Conservation (phyloP, 2,113 vertebrate genomes). For the Orycteropus afer region DNA sequence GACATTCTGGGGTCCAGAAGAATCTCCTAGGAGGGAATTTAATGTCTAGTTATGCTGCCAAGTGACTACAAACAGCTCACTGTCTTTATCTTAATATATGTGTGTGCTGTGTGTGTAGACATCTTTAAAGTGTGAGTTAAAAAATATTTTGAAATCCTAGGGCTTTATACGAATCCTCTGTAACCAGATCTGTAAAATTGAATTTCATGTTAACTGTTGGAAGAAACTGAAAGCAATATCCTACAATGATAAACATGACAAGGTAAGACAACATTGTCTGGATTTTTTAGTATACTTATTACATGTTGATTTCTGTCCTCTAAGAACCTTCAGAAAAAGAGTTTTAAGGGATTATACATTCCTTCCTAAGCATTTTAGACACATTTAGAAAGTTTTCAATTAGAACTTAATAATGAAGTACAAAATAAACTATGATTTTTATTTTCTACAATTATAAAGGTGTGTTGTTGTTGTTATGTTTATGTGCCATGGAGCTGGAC, state of each 20-base stretch:
- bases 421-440: constrained; percentile 16
- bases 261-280: constrained; percentile 86
- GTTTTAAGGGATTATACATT: constrained; percentile 23
- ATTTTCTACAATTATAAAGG: not conserved
- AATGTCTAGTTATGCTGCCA: not conserved
- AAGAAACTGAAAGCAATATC: constrained; percentile 90
- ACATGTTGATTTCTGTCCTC: not conserved
- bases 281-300: not conserved
- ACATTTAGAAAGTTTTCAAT: constrained; percentile 34
- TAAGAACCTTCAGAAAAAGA: not conserved
- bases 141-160: constrained; percentile 81
- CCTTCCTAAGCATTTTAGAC: not conserved
- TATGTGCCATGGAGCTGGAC: no score
- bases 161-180: constrained; percentile 94
- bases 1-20: not conserved
- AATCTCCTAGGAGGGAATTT: not conserved
- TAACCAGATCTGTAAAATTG: constrained; percentile 92
- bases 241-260: constrained; percentile 94
- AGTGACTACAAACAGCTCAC: not conserved
- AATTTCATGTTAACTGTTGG: constrained; percentile 96
- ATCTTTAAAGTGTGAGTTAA: constrained; percentile 44
- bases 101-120: not conserved
- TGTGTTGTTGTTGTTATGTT: no score
- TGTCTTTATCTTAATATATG: not conserved
- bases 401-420: not conserved